Base-by-base conservation (phyloP, 1,140 invertebrate genomes). In the Listronotus oregonensis region DNA sequence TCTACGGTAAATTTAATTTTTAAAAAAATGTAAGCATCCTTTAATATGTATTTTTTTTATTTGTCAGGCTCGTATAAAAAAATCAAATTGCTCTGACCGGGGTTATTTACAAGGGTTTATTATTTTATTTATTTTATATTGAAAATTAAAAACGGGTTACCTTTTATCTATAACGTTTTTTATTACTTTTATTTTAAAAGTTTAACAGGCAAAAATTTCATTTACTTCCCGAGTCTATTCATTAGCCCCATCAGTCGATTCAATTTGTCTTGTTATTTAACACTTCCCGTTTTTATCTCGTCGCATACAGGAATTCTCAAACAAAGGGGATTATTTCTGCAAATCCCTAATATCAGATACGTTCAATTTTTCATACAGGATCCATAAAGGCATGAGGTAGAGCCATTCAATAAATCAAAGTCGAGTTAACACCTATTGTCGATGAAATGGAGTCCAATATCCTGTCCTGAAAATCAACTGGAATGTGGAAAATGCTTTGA, bases 371-470 rank as follows among this genome's bases (percentile, higher is more conserved):
- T 69, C 68, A 56, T 52, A 67, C 31, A 47, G 54, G 67, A 66
- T 56, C 49, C 57, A 63, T 55, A 66, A 69, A 69, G 61, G 49
- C 58, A 63, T 60, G 60, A 69, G 65, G 59, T 56, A 17, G 51
- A 61, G 31, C 59, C 64, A 63, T 64, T 59, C 64, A 66, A 69
- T 69, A 69, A 69, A 69, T 69, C 68, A 69, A 69, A 66, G 64
- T 69, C 57, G 64, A 47, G 47, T 66, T 69, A 69, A 64, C 68
- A 69, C 68, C 68, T 67, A 67, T 69, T 69, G 64, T 67, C 64
- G 68, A 67, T 49, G 60, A 67, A 69, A 66, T 66, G 32, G 63
- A 69, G 67, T 57, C 67, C 68, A 69, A 67, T 69, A 63, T 69
- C 64, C 68, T 59, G 68, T 55, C 67, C 64, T 55, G 64, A 61